Evolutionary conservation across 2,888 invertebrate genomes (phyloP).

Genomic region (Xanthorhoe spadicearia): DNA sequence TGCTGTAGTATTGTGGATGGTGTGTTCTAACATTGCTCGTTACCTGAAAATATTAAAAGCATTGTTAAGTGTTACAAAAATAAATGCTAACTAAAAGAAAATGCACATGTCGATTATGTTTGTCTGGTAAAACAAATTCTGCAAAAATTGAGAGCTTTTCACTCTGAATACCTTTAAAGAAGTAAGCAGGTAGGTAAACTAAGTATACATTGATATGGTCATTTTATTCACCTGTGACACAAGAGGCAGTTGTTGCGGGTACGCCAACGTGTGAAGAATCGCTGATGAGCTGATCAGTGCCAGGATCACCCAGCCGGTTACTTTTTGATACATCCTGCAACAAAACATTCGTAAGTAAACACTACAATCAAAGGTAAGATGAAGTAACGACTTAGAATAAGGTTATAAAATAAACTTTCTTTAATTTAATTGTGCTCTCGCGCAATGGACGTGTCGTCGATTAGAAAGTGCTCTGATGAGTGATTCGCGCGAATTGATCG

Average conservation of each 20-base stretch:
- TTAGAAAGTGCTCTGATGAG: conserved; percentile 83
- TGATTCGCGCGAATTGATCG: conserved; percentile 80
- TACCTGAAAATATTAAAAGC: conserved; percentile 61
- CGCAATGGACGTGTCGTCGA: conserved; percentile 67
- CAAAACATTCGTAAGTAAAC: conserved; percentile 48
- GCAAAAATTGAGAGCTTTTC: background rate
- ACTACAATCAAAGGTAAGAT: conserved; percentile 28
- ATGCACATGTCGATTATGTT: background rate
- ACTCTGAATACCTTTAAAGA: background rate
- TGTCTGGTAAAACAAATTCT: background rate
- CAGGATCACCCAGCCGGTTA: conserved; percentile 88
- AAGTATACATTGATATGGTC: conserved; percentile 5
- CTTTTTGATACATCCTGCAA: conserved; percentile 86
- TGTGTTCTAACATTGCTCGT: conserved; percentile 79
- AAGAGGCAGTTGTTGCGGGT: conserved; percentile 83
- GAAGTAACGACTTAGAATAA: conserved; percentile 33
- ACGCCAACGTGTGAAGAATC: conserved; percentile 88
- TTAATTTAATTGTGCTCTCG: conserved; percentile 67
- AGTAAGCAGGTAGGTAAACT: conserved; percentile 9
- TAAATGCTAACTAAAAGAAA: background rate
- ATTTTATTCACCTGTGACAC: conserved; percentile 71
- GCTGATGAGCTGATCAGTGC: conserved; percentile 88
- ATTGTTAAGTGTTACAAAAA: background rate
- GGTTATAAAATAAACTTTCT: conserved; percentile 51
- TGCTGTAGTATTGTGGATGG: conserved; percentile 78